Evolutionary conservation across 2,888 invertebrate genomes (phyloP), one percentile per base, ranked within the genome.

Genomic region (Caenorhabditis imperialis): DNA sequence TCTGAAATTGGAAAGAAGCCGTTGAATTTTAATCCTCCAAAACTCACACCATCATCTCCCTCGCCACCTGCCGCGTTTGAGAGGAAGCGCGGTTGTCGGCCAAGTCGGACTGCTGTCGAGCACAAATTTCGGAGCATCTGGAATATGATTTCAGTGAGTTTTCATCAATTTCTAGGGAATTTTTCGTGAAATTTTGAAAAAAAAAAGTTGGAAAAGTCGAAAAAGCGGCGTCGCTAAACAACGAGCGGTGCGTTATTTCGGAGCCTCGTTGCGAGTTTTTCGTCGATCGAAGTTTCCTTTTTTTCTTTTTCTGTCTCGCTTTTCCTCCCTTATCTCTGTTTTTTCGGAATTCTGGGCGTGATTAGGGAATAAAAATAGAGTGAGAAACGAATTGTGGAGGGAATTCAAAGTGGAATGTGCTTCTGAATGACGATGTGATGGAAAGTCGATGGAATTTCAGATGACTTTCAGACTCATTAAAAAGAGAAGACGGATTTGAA

Each of bases 121-220:
- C 55, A 71, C 1, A 71, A 14, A 37, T 45, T 62, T 62, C 51
- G 20, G 25, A 71, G 62, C 71, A 71, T 71, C 55, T 55, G 33
- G 33, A 48, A 63, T 14, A 7, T 16, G 40, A 16, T 40, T 40
- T 40, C n/a, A n/a, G n/a, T n/a, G n/a, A n/a, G n/a, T n/a, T 30
- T 30, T 44, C 10, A 10, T 22, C 2, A 44, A 22, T 22, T 44
- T 20, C 12, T 22, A 45, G 5, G 0, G 33, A 25, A 18, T 8
- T 37, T 45, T 20, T 30, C 38, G 10, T 2, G 42, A 44, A 16
- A 27, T 33, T 48, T 7, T 33, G 8, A 45, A 38, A 6, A 50
- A 42, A 50, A 44, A 51, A 62, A 25, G 1, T 51, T 14, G 6
- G 3, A 44, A 53, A 53, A 53, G 8, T n/a, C 2, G 33, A 27